Evolutionary conservation across 2,797 vertebrate genomes (phyloP).

Genomic region (Peromyscus aztecus): DNA sequence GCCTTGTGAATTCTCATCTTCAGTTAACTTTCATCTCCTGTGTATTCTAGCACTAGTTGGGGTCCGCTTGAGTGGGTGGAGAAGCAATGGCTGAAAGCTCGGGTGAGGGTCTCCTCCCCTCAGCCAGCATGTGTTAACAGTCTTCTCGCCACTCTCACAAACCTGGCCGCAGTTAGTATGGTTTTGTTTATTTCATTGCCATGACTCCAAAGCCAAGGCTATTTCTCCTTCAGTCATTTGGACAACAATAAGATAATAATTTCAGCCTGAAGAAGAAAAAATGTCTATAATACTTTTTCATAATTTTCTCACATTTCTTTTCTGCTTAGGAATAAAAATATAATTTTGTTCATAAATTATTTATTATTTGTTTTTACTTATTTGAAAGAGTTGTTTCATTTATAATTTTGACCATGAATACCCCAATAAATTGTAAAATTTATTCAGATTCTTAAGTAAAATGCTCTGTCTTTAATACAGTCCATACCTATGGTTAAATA

Average conservation of each 20-base stretch:
- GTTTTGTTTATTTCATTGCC: background rate
- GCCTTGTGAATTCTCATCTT: background rate
- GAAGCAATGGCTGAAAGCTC: too few relatives aligned
- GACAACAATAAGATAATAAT: background rate
- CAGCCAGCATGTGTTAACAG: background rate
- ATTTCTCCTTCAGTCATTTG: background rate
- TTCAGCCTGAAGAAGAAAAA: background rate
- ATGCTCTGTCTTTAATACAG: background rate
- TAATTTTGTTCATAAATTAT: background rate
- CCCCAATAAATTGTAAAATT: background rate
- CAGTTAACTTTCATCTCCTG: background rate
- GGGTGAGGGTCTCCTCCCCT: too few relatives aligned
- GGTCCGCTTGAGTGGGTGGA: background rate
- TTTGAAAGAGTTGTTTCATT: background rate
- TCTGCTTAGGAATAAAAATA: background rate
- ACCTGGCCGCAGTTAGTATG: background rate
- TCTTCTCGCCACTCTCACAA: background rate
- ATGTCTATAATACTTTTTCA: background rate
- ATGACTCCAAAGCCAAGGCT: background rate
- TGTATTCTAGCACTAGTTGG: background rate
- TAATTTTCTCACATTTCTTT: background rate
- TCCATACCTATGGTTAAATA: background rate
- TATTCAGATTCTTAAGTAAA: constrained; percentile 31
- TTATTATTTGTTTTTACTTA: background rate
- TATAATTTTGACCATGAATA: constrained; percentile 2